Percentiles rank a stretch among this genome's conserved stretches.
These are phyloP conservation scores for Carterocephalus palaemon DNA, from an alignment of 2,888 invertebrate genomes.

Conservation along the genomic window DNA sequence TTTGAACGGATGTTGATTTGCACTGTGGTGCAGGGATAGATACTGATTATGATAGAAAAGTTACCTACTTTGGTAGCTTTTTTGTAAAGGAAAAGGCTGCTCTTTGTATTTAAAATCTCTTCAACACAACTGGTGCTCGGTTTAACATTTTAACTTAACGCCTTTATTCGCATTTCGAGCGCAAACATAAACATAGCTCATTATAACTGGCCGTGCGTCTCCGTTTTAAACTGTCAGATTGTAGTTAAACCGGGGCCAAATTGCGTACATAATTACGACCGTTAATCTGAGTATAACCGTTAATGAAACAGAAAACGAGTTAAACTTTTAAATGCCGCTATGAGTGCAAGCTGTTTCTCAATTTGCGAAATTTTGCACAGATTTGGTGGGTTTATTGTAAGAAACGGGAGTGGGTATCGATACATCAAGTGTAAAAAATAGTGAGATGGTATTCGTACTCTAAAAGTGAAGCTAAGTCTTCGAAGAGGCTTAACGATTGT, in stretches of 20 bases:
- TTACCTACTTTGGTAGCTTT: too few relatives aligned
- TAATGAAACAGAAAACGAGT: slow-evolving; percentile 72
- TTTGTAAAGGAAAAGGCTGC: too few relatives aligned
- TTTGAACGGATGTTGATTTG: too few relatives aligned
- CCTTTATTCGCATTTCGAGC: not conserved
- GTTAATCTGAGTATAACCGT: slow-evolving; percentile 70
- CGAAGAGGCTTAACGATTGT: too few relatives aligned
- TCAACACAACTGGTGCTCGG: too few relatives aligned
- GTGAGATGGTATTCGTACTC: too few relatives aligned
- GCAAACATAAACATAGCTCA: slow-evolving; percentile 7
- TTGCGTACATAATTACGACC: slow-evolving; percentile 68
- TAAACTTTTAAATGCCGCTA: slow-evolving; percentile 70
- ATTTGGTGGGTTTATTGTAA: slow-evolving; percentile 48
- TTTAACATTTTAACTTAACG: not conserved
- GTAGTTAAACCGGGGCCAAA: slow-evolving; percentile 58
- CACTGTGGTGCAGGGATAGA: too few relatives aligned
- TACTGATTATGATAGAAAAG: too few relatives aligned
- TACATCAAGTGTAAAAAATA: too few relatives aligned
- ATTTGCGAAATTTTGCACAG: slow-evolving; percentile 61
- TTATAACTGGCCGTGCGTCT: slow-evolving; percentile 13
- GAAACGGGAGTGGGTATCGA: too few relatives aligned
- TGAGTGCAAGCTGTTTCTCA: slow-evolving; percentile 75
- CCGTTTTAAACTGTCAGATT: slow-evolving; percentile 30
- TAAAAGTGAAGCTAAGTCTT: too few relatives aligned
- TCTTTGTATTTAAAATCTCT: too few relatives aligned